phyloP scores from a whole-genome alignment of 1,140 invertebrate genomes.

The Lasaia peninsularis region DNA sequence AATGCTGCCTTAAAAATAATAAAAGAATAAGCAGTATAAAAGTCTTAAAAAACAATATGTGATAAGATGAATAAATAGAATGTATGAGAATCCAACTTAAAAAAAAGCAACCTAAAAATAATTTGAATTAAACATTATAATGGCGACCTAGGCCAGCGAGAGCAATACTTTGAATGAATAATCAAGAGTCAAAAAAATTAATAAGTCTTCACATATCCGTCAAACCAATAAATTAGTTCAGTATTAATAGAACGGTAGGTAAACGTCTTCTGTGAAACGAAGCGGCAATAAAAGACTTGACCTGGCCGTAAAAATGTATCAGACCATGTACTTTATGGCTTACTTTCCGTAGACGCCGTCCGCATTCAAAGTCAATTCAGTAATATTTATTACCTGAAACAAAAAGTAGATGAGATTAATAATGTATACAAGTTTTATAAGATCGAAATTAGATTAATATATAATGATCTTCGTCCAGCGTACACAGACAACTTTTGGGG shows the following conservation, averaged over 20 bases:
- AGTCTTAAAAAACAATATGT: no score
- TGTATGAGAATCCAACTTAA: no score
- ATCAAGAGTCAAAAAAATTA: neutral
- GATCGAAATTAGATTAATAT: neutral
- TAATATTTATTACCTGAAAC: conserved; percentile 25
- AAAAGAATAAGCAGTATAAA: no score
- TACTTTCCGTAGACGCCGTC: neutral
- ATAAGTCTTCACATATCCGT: neutral
- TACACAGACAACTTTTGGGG: no score
- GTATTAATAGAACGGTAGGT: conserved; percentile 4
- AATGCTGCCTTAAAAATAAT: no score
- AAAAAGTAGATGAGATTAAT: conserved; percentile 24
- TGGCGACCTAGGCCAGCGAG: no score
- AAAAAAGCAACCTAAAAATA: no score
- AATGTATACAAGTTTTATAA: neutral
- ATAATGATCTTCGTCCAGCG: neutral
- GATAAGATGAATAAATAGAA: no score
- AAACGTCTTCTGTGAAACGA: neutral
- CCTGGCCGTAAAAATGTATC: conserved; percentile 9
- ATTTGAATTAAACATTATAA: no score
- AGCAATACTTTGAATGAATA: neutral
- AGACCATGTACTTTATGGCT: conserved; percentile 2
- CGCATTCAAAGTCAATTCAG: neutral
- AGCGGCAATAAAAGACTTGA: conserved; percentile 1
- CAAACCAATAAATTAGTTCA: conserved; percentile 1